phyloP scores from a whole-genome alignment of 2,888 invertebrate species.

The Deilephila elpenor region DNA sequence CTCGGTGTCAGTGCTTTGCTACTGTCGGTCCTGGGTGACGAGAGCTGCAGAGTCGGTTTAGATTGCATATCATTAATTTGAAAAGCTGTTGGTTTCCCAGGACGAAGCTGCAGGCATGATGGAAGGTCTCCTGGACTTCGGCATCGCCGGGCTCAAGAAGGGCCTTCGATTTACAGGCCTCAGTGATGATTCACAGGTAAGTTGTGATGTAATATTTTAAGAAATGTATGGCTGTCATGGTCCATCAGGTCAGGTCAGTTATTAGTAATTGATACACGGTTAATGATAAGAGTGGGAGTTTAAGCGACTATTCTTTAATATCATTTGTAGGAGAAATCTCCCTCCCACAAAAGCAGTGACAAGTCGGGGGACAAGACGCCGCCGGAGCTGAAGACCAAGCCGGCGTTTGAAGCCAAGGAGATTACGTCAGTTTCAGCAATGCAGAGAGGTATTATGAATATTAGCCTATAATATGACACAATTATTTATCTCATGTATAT shows the following conservation, averaged over 20 bases:
- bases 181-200: conserved; percentile 80
- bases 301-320: too few species aligned
- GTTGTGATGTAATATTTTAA: background rate
- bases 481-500: background rate
- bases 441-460: conserved; percentile 46
- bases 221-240: too few species aligned
- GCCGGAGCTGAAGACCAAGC: conserved; percentile 49
- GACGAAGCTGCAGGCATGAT: conserved; percentile 87
- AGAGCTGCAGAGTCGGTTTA: too few species aligned
- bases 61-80: background rate
- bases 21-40: too few species aligned
- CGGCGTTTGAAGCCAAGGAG: conserved; percentile 50
- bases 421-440: conserved; percentile 35
- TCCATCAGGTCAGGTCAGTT: too few species aligned
- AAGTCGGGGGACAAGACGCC: conserved; percentile 51
- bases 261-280: too few species aligned
- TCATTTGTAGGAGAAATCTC: conserved; percentile 63
- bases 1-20: too few species aligned
- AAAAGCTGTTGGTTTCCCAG: conserved; percentile 53
- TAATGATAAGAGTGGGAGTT: too few species aligned
- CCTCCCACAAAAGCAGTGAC: conserved; percentile 40
- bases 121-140: conserved; percentile 86
- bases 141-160: conserved; percentile 85
- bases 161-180: conserved; percentile 85
- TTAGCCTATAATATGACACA: conserved; percentile 29